Evolutionary conservation across 2,888 invertebrate genomes (phyloP), one percentile per base, ranked within the genome.

Genomic region (Pharmacophagus antenor): DNA sequence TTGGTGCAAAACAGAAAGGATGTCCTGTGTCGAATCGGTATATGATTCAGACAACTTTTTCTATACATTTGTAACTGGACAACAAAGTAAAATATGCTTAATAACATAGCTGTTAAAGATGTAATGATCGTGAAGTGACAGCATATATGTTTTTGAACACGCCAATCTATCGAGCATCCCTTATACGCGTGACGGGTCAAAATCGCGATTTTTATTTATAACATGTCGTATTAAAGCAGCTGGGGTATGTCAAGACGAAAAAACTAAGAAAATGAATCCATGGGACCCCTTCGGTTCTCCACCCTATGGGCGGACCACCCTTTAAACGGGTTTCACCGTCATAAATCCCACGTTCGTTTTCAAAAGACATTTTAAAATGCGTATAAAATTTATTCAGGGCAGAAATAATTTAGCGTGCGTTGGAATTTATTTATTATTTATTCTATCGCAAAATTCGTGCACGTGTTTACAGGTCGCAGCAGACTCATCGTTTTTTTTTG

Each of bases 201-300:
- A 89, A 88, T 88, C 83, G 88, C 88, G 80, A 89, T 88, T 87
- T n/a, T 88, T 89, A 89, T 90, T 89, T 88, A 88, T 87, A 87
- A 87, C 88, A 84, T 86, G 81, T 83, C 78, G 79, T 82, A 80
- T 78, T 82, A 82, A 76, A 82, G 79, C 89, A 89, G 88, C 88
- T 89, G 89, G 89, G 88, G 88, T 79, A 83, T 85, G 87, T 85
- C 84, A 88, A 86, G 86, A 82, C 74, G 82, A 76, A 88, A 85
- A 87, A 83, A 74, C 69, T 83, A 88, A 88, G 87, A 87, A 88
- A 86, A 82, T 79, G 80, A 79, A 74, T 80, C 73, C 74, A 64
- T 65, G 70, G 77, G 76, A 73, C 82, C 85, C 85, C 77, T 61
- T 78, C 74, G 73, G 64, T 62, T 63, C 72, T 73, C 76, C 73